Conservation (phyloP, 2,113 vertebrate genomes). For the Numida meleagris region DNA sequence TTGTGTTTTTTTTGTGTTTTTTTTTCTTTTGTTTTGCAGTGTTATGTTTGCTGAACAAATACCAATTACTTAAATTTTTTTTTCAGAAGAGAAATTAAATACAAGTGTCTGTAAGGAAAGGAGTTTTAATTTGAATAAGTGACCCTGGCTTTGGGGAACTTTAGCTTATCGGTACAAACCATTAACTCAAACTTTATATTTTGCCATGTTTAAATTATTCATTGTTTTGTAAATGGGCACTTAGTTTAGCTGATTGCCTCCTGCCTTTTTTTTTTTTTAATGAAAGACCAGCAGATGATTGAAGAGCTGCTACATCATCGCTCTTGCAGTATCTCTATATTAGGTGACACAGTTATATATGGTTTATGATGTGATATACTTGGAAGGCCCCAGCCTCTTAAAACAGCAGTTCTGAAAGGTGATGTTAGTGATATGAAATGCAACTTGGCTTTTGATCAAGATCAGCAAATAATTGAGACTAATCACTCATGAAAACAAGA, state of each 20-base stretch:
- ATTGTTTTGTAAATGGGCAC: background rate
- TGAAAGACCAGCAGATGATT: background rate
- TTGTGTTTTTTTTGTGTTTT: background rate
- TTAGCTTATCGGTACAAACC: background rate
- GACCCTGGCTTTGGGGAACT: background rate
- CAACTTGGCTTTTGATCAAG: background rate
- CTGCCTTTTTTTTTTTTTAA: background rate
- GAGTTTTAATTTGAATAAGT: background rate
- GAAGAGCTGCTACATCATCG: background rate
- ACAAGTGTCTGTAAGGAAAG: background rate
- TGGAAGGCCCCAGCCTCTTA: background rate
- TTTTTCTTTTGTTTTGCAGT: background rate
- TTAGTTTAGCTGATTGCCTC: background rate
- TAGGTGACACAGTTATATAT: background rate
- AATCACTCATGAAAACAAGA: background rate
- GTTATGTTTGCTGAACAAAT: background rate
- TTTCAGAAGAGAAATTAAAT: constrained; percentile 2
- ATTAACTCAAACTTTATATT: background rate
- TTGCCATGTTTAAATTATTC: background rate
- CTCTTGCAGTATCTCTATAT: background rate
- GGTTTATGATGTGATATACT: background rate
- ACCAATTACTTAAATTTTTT: background rate
- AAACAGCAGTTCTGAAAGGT: background rate
- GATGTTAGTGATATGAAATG: background rate
- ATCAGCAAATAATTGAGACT: background rate